Conservation (phyloP, 35 echinoderm and acorn worm genomes). For the Diadema setosum region DNA sequence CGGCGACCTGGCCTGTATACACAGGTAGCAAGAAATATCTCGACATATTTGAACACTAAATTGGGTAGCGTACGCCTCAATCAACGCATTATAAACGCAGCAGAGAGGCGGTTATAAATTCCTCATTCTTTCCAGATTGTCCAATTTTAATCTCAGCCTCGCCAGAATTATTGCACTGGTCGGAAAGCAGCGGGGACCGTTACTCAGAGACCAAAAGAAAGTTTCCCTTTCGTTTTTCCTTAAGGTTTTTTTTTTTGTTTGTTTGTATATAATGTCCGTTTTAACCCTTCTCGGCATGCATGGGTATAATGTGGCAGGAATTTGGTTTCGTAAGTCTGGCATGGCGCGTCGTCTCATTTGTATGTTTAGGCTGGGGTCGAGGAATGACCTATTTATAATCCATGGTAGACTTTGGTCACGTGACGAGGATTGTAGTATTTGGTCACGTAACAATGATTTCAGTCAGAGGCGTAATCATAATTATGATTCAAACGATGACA, state of each 20-base stretch:
- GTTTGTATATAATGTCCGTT: too few species aligned
- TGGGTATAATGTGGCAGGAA: background rate
- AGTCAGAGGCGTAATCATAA: background rate
- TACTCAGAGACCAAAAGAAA: background rate
- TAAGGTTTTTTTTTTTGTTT: too few species aligned
- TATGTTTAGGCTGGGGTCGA: background rate
- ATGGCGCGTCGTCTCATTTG: background rate
- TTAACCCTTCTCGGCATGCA: too few species aligned
- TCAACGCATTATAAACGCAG: background rate
- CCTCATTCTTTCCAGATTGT: background rate
- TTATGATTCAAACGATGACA: background rate
- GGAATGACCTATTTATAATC: background rate
- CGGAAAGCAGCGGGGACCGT: background rate
- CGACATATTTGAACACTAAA: slow-evolving; percentile 20
- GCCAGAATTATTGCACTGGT: background rate
- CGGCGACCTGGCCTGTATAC: background rate
- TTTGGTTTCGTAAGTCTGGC: background rate
- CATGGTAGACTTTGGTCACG: background rate
- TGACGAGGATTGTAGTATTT: background rate
- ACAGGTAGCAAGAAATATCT: slow-evolving; percentile 20
- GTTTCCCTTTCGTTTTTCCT: background rate
- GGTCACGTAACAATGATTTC: background rate
- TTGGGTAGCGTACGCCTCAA: background rate
- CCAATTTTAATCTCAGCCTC: slow-evolving; percentile 16
- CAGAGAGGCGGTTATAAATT: background rate